phyloP scores from a whole-genome alignment of 2,113 vertebrate species.

The Phasianus colchicus region DNA sequence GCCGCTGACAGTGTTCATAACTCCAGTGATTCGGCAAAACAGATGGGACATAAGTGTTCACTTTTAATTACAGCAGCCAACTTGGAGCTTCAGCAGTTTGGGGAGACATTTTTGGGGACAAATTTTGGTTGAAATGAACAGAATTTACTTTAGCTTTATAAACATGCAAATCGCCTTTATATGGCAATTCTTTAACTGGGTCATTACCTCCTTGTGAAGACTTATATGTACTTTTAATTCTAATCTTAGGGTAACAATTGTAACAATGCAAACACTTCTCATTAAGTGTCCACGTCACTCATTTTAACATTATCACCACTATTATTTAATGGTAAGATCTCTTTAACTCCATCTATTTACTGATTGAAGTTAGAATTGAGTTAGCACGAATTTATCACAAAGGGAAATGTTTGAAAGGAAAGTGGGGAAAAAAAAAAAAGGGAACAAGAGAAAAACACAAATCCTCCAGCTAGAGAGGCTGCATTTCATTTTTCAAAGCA shows the following conservation, averaged over 20 bases:
- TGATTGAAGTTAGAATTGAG: not conserved
- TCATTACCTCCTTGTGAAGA: slow-evolving; percentile 1
- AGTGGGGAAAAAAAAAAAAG: not conserved
- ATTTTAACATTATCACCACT: not conserved
- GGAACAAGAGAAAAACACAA: not conserved
- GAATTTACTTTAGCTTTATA: not conserved
- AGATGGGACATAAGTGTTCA: not conserved
- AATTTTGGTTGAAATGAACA: slow-evolving; percentile 27
- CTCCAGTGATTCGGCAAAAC: not conserved
- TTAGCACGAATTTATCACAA: not conserved
- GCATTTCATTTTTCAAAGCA: slow-evolving; percentile 17
- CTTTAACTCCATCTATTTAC: not conserved
- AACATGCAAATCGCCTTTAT: not conserved
- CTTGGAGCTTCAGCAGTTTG: not conserved
- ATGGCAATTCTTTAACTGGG: not conserved
- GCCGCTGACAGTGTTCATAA: not conserved
- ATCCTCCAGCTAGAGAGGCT: not conserved
- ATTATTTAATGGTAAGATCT: not conserved
- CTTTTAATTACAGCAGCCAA: slow-evolving; percentile 34
- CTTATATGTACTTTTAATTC: not conserved
- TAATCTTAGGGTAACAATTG: slow-evolving; percentile 23
- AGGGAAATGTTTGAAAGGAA: not conserved
- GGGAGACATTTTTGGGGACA: not conserved
- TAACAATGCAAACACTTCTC: not conserved
- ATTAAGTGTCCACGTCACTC: not conserved